These are phyloP conservation scores for Brachypalpus laphriformis DNA, from an alignment of 2,888 invertebrate species.

Conservation along the genomic window DNA sequence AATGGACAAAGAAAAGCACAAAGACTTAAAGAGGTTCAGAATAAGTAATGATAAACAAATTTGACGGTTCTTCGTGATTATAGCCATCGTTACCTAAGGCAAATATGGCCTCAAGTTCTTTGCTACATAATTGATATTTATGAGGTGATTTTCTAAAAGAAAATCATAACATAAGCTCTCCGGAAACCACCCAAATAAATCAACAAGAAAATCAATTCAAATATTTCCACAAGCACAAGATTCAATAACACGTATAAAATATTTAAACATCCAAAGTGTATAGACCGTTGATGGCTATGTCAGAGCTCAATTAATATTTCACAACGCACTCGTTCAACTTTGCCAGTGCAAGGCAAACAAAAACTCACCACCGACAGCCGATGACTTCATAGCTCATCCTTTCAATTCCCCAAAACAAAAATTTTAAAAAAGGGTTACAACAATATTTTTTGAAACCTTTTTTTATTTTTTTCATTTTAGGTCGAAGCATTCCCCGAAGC, in stretches of 20 bases:
- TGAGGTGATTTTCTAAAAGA: background rate
- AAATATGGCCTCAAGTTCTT: no score
- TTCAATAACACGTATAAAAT: constrained; percentile 22
- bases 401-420: background rate
- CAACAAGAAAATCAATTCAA: constrained; percentile 40
- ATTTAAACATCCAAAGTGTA: constrained; percentile 30
- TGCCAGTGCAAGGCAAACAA: background rate
- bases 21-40: no score
- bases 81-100: no score
- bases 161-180: background rate
- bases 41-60: no score
- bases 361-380: constrained; percentile 10
- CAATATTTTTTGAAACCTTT: background rate
- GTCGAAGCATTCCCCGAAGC: constrained; percentile 95
- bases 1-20: no score
- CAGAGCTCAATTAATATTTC: constrained; percentile 50
- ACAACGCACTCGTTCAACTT: constrained; percentile 32
- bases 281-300: background rate
- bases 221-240: constrained; percentile 3
- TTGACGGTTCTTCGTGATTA: no score
- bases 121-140: background rate
- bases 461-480: constrained; percentile 78
- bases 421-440: constrained; percentile 8
- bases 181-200: background rate
- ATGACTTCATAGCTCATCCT: constrained; percentile 11